A percentile compares a stretch with the other conserved stretches of the same genome.
Evolutionary conservation across 2,113 vertebrate species (phyloP).

Genomic region (Mugil cephalus): DNA sequence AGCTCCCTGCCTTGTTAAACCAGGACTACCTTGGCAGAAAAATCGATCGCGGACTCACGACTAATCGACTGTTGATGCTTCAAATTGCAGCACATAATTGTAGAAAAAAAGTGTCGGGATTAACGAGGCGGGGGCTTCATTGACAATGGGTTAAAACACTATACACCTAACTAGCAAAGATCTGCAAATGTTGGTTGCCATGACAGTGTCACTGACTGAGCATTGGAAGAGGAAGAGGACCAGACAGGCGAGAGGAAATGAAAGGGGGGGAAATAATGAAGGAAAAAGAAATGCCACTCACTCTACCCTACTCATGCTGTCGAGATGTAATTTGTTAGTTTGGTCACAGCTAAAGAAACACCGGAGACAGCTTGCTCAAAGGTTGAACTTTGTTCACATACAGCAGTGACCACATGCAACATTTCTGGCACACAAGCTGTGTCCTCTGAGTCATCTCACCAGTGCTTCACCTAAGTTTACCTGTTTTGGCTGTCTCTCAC

Average conservation of each 20-base stretch:
- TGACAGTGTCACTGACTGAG: slow-evolving; percentile 56
- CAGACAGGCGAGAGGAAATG: slow-evolving; percentile 29
- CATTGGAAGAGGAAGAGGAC: not conserved
- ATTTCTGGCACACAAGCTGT: not conserved
- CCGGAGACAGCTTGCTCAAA: slow-evolving; percentile 2
- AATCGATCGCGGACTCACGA: not conserved
- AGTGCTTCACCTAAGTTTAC: not conserved
- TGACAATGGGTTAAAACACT: not conserved
- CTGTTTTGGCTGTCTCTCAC: not conserved
- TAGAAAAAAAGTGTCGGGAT: not conserved
- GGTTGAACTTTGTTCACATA: slow-evolving; percentile 12
- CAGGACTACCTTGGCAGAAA: not conserved
- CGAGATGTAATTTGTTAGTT: not conserved
- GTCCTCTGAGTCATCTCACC: not conserved
- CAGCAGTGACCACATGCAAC: not conserved
- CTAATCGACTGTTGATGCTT: not conserved
- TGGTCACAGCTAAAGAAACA: slow-evolving; percentile 20
- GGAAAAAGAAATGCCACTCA: slow-evolving; percentile 34
- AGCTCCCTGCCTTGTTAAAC: not conserved
- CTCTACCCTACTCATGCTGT: not conserved
- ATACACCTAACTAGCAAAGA: not conserved
- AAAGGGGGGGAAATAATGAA: slow-evolving; percentile 46
- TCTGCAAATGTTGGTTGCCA: slow-evolving; percentile 61
- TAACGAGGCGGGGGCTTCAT: not conserved
- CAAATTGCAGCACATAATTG: not conserved